These are phyloP conservation scores for Pygoscelis adeliae DNA, from an alignment of 2,113 vertebrate species.

Conservation along the genomic window DNA sequence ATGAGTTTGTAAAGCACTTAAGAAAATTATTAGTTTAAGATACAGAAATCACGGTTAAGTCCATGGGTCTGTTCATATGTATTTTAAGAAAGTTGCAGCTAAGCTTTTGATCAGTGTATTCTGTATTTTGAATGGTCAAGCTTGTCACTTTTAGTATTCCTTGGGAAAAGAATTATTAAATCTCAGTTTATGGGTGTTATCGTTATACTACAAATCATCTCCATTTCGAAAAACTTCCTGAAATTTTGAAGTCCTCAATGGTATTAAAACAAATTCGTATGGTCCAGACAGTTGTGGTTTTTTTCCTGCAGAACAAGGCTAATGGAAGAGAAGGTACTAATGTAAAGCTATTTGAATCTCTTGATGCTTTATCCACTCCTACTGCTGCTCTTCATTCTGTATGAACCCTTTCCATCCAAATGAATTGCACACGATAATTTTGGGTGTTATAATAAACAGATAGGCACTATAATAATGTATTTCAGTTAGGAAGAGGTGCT, in stretches of 20 bases:
- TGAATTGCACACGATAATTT: constrained; percentile 64
- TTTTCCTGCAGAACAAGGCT: not conserved
- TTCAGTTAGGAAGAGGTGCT: constrained; percentile 84
- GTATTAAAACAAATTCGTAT: not conserved
- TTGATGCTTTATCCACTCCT: not conserved
- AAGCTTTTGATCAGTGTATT: not conserved
- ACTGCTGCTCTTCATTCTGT: not conserved
- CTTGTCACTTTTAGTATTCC: not conserved
- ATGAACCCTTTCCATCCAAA: constrained; percentile 44
- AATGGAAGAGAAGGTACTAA: not conserved
- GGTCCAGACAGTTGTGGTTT: rapidly evolving
- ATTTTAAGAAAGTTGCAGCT: not conserved
- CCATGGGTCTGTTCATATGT: not conserved
- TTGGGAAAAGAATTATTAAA: not conserved
- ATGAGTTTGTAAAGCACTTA: not conserved
- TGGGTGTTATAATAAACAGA: constrained; percentile 74
- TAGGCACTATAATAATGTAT: constrained; percentile 78
- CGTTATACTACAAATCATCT: not conserved
- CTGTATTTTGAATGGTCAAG: not conserved
- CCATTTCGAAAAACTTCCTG: not conserved
- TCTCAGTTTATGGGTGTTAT: not conserved
- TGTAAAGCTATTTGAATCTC: not conserved
- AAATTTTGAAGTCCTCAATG: not conserved
- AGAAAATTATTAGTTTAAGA: not conserved
- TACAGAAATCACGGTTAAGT: not conserved